Evolutionary conservation across 2,888 invertebrate genomes (phyloP).

Genomic region (Chrysina gloriosa): DNA sequence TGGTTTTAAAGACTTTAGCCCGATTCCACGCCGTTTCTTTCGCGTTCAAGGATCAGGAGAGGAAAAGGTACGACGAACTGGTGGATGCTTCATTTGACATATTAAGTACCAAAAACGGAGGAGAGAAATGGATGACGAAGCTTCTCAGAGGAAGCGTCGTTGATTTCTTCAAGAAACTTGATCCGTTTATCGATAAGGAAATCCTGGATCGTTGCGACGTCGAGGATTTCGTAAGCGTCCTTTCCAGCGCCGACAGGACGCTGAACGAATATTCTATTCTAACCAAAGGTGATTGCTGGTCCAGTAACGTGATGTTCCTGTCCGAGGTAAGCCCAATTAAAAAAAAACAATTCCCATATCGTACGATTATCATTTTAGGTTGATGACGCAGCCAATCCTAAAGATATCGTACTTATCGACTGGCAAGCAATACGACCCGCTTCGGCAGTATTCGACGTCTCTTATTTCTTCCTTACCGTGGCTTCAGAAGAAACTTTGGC

Average conservation of each 20-base stretch:
- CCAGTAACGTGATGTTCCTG: too few species aligned
- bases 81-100: background rate
- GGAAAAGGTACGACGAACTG: constrained; percentile 39
- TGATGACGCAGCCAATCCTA: background rate
- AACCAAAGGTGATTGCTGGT: too few species aligned
- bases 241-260: too few species aligned
- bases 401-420: constrained; percentile 31
- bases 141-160: background rate
- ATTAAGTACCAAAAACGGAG: background rate
- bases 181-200: background rate
- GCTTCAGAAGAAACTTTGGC: constrained; percentile 50
- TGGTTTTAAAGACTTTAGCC: constrained; percentile 55
- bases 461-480: constrained; percentile 55
- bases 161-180: background rate
- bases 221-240: too few species aligned
- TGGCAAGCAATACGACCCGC: constrained; percentile 41
- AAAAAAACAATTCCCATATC: background rate
- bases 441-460: constrained; percentile 55
- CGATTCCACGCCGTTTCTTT: constrained; percentile 56
- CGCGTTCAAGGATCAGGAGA: constrained; percentile 53
- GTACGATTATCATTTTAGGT: constrained; percentile 14
- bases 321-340: too few species aligned
- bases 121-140: background rate
- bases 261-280: too few species aligned
- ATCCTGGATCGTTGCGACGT: background rate